Base-by-base conservation (phyloP, 1,140 invertebrate genomes). In the Chlorops oryzae region DNA sequence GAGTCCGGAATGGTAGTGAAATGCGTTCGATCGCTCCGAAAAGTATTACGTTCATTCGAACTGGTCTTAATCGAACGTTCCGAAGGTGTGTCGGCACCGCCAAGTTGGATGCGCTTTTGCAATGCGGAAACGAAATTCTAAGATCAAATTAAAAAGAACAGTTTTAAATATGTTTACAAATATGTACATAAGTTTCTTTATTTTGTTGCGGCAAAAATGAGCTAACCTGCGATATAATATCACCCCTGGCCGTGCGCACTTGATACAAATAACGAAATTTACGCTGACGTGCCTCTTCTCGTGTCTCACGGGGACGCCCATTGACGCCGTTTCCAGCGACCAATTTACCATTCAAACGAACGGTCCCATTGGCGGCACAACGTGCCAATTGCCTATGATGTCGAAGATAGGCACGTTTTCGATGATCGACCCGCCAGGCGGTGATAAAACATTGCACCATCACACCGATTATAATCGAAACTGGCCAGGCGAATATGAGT, bases 201-300 rank as follows among this genome's bases (percentile, higher is more conserved):
- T 28, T 51, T 3, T 35, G 25, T 32, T 24, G 48, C 22, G 47
- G 24, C 17, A 34, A 50, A 40, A 41, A 37, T 21, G 7, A 27
- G 61, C 54, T 65, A 60, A 84, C 88, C 81, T 92, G 89, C 58
- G 87, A 89, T 49, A 93, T 90, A 57, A 92, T 86, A 75, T 92
- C 90, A 13, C 90, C 90, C 58, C 91, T 87, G 25, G 87, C 86
- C 12, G 88, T 88, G 55, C 90, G 78, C 50, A 91, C 86, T 76
- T 92, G 89, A 76, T 92, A 93, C 53, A 93, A 74, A 68, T 93
- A 91, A 46, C 89, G 77, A 69, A 92, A 92, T 70, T 89, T 88
- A 58, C 86, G 84, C 62, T 88, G 86, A 34, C 82, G 75, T 67
- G 87, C 80, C 73, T 89, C 86, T 47, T 86, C 86, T 52, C 83